Conservation (phyloP, 2,888 invertebrate genomes). For the Octodonta nipae region DNA sequence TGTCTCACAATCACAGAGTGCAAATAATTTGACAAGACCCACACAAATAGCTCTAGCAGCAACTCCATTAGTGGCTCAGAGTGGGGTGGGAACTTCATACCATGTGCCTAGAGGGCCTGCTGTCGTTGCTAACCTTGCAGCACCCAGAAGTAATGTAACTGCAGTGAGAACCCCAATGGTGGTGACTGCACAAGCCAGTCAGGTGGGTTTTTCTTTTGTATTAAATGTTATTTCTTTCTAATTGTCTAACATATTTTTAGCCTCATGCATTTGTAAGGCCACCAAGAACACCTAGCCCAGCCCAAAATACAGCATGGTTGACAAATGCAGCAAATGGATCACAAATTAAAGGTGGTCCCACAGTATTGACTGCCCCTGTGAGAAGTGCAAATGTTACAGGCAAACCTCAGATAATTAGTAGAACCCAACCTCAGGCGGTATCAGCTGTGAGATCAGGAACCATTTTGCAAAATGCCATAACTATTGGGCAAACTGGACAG, state of each 20-base stretch:
- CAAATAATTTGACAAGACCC: constrained; percentile 24
- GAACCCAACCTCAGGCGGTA: constrained; percentile 27
- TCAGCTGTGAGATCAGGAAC: constrained; percentile 30
- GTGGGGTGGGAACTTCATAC: constrained; percentile 28
- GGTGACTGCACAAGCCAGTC: constrained; percentile 28
- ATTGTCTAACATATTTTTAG: constrained; percentile 4
- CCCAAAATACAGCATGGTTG: constrained; percentile 31
- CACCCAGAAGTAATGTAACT: constrained; percentile 51
- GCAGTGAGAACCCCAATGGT: constrained; percentile 32
- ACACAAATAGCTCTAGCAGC: constrained; percentile 32
- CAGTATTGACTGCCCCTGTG: constrained; percentile 32
- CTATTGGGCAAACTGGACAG: constrained; percentile 31
- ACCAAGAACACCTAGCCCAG: constrained; percentile 33
- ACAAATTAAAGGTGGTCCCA: constrained; percentile 32
- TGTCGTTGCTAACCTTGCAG: constrained; percentile 60
- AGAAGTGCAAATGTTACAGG: constrained; percentile 29
- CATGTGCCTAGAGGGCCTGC: constrained; percentile 49
- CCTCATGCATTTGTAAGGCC: constrained; percentile 30
- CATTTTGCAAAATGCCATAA: constrained; percentile 33
- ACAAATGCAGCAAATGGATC: constrained; percentile 30
- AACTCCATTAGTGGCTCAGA: constrained; percentile 27
- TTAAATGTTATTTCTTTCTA: too few relatives aligned
- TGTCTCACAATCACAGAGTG: constrained; percentile 15
- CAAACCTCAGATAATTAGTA: constrained; percentile 28
- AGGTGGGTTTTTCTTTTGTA: too few relatives aligned